Evolutionary conservation across 2,888 invertebrate species (phyloP).

Genomic region (Aphodius sticticus): DNA sequence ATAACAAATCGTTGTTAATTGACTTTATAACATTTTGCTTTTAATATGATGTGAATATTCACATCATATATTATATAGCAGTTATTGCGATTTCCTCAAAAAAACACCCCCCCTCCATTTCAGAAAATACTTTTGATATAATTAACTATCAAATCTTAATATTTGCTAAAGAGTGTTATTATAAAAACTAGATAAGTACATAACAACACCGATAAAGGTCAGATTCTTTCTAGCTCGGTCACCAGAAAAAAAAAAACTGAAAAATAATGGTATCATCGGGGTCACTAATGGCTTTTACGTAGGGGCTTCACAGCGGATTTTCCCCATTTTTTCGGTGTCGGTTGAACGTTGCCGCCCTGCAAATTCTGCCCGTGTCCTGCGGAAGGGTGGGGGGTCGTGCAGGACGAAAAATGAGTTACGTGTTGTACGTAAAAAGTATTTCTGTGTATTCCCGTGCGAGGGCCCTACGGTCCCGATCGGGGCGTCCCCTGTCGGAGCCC

Average conservation of each 20-base stretch:
- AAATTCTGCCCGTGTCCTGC: not conserved
- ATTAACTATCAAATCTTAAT: too few relatives aligned
- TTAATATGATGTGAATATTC: too few relatives aligned
- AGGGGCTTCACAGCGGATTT: not conserved
- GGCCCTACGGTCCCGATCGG: not conserved
- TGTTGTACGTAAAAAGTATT: conserved; percentile 4
- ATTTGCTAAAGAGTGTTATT: too few relatives aligned
- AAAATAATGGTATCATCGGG: not conserved
- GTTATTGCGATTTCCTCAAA: too few relatives aligned
- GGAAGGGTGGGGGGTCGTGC: not conserved
- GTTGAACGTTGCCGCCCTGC: not conserved
- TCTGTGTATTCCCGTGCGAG: not conserved
- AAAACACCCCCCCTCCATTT: too few relatives aligned
- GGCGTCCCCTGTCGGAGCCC: not conserved
- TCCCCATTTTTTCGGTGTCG: not conserved
- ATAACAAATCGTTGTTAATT: too few relatives aligned
- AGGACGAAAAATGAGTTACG: not conserved
- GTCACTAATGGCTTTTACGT: not conserved
- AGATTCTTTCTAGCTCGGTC: too few relatives aligned
- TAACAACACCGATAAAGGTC: too few relatives aligned
- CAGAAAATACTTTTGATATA: too few relatives aligned
- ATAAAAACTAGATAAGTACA: too few relatives aligned
- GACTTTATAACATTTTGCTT: too few relatives aligned
- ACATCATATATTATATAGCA: too few relatives aligned
- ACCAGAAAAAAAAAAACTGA: not conserved